Conservation (phyloP, 2,797 vertebrate genomes). For the Phylloscopus collybita region DNA sequence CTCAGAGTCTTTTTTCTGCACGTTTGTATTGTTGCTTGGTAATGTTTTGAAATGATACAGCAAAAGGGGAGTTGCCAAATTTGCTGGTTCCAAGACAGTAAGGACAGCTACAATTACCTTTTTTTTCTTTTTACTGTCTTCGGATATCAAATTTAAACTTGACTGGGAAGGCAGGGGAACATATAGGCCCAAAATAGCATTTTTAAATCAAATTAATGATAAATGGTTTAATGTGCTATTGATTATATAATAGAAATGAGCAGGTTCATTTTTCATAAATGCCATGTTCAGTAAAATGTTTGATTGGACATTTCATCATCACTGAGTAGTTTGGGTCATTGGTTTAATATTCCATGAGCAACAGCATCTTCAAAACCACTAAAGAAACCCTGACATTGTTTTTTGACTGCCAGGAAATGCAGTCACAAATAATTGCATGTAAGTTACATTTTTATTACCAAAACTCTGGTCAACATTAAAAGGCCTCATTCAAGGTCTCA, state of each 20-base stretch:
- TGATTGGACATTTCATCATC: slow-evolving; percentile 74
- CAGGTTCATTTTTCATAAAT: slow-evolving; percentile 76
- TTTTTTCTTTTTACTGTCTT: not conserved
- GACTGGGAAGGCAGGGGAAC: slow-evolving; percentile 6
- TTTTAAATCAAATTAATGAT: slow-evolving; percentile 73
- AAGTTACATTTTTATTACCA: slow-evolving; percentile 36
- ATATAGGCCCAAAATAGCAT: not conserved
- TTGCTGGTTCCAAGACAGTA: not conserved
- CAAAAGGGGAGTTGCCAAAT: not conserved
- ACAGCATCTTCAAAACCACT: slow-evolving; percentile 37
- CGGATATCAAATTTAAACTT: slow-evolving; percentile 27
- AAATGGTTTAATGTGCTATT: slow-evolving; percentile 74
- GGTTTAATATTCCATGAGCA: slow-evolving; percentile 66
- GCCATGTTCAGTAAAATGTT: slow-evolving; percentile 71
- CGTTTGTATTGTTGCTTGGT: not conserved
- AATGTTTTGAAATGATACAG: not conserved
- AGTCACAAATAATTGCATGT: slow-evolving; percentile 31
- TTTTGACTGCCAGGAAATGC: slow-evolving; percentile 27
- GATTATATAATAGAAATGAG: slow-evolving; percentile 74
- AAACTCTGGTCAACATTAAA: slow-evolving; percentile 34
- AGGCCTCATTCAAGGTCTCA: not conserved
- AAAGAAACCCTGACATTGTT: slow-evolving; percentile 43
- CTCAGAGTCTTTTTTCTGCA: not conserved
- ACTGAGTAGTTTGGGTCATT: slow-evolving; percentile 59
- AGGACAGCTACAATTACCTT: not conserved